These are phyloP conservation scores for Borostomias antarcticus DNA, from an alignment of 2,797 vertebrate species.

Conservation along the genomic window DNA sequence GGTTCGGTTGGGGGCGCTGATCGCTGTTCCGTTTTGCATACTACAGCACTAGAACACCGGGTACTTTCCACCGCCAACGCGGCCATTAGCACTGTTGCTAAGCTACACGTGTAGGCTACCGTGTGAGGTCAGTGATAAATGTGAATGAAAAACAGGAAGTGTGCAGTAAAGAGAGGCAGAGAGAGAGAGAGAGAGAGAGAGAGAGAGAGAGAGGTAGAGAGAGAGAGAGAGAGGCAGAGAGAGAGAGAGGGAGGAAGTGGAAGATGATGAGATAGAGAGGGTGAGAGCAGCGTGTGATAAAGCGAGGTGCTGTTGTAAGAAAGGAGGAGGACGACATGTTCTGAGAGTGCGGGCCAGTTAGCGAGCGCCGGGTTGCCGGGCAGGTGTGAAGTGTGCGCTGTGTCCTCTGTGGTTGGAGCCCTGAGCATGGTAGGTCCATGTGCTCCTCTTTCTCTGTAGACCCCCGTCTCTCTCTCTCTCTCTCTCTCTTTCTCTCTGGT, in stretches of 20 bases:
- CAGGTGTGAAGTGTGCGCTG: no score
- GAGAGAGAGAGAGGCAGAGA: not conserved
- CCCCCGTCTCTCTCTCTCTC: conserved; percentile 17
- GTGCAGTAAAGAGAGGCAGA: not conserved
- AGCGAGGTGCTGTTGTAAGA: not conserved
- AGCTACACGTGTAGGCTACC: not conserved
- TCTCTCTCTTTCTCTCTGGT: conserved; percentile 16
- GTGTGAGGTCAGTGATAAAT: not conserved
- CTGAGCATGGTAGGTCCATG: not conserved
- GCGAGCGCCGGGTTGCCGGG: no score
- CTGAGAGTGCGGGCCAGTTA: not conserved
- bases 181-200: not conserved
- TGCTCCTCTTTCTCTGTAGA: not conserved
- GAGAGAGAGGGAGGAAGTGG: not conserved
- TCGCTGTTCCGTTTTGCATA: no score
- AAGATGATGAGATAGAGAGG: not conserved
- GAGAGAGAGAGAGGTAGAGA: not conserved
- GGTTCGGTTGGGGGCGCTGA: not conserved
- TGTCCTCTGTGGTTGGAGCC: not conserved
- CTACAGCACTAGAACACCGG: not conserved
- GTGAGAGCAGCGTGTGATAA: not conserved
- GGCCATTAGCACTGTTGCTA: not conserved
- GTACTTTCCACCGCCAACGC: conserved; percentile 3
- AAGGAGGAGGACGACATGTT: not conserved
- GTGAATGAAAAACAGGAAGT: conserved; percentile 18